Base-by-base conservation (phyloP, 2,113 vertebrate genomes). In the Lepus europaeus region DNA sequence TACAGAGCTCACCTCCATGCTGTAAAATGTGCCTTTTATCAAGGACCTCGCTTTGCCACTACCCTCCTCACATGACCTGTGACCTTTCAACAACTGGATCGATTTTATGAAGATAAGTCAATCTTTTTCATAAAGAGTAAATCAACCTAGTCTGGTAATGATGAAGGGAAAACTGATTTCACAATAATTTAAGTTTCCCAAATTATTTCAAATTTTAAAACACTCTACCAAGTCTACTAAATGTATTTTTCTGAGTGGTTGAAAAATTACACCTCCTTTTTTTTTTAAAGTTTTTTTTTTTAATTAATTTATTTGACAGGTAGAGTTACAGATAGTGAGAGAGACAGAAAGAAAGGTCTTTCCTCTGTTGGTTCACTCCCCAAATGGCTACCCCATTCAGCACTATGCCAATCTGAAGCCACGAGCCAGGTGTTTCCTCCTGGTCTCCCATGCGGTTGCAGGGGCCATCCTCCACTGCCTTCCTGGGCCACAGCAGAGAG, bases 121-220 rank as follows among this genome's bases (percentile, higher is more conserved):
- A 13, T 23, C 45, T 80, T 27, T 25, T 95, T 80, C 72, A 69
- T 61, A 80, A 89, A 77, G 0, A 33, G 0, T 14, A 6, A 13
- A 13, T 59, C 59, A 92, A 25, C 13, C 66, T 83, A 27, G 84
- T 17, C 61, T 69, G 53, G 70, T 17, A 27, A 51, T 87, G 10
- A 86, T 23, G 16, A 84, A 92, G 49, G 96, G 70, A 53, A 45
- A 87, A 95, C 78, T 11, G 1, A 76, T 85, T 78, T 95, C 39
- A 66, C 20, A 14, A 16, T 29, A 1, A 6, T 9, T 19, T 22
- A 73, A 13, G 16, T 97, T 96, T 85, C 31, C 66, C 69, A 36
- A 92, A 64, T 86, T 39, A 20, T 45, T 88, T 87, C 20, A 85
- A 49, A 76, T 92, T 92, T 74, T 74, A 78, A 96, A 97, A 94